These are phyloP conservation scores for Cryptus viduatorius DNA, from an alignment of 2,888 invertebrate species.

Conservation along the genomic window DNA sequence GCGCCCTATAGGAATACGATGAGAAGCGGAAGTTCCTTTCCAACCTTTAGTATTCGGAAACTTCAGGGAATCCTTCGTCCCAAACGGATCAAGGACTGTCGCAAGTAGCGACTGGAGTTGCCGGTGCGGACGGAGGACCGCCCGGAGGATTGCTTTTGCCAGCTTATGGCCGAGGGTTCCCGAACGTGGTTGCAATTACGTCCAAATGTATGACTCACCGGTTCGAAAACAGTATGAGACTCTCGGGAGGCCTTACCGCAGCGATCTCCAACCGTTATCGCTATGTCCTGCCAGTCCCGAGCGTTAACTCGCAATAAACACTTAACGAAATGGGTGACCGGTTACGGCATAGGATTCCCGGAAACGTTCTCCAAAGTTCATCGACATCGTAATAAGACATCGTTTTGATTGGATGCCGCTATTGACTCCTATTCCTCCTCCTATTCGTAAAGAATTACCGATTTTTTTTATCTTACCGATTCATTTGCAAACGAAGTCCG, in stretches of 20 bases:
- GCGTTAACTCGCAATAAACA: constrained; percentile 23
- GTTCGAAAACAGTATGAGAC: constrained; percentile 26
- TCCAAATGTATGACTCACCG: constrained; percentile 8
- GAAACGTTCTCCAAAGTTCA: background rate
- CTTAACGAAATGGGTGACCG: constrained; percentile 4
- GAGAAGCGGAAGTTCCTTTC: background rate
- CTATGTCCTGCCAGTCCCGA: constrained; percentile 10
- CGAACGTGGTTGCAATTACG: constrained; percentile 29
- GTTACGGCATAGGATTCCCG: background rate
- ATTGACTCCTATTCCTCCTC: no score
- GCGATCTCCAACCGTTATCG: constrained; percentile 17
- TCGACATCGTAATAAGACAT: background rate
- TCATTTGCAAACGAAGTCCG: no score
- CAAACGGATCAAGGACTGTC: background rate
- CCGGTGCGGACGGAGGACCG: background rate
- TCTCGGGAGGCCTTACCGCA: constrained; percentile 12
- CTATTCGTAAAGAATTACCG: no score
- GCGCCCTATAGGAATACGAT: background rate
- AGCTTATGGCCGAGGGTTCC: background rate
- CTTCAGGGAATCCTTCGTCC: constrained; percentile 1
- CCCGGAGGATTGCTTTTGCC: background rate
- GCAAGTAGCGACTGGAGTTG: background rate
- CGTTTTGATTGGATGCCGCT: no score
- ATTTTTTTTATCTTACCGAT: no score
- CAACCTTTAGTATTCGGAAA: constrained; percentile 12